Evolutionary conservation across 2,888 invertebrate species (phyloP).

Genomic region (Conistra vaccinii): DNA sequence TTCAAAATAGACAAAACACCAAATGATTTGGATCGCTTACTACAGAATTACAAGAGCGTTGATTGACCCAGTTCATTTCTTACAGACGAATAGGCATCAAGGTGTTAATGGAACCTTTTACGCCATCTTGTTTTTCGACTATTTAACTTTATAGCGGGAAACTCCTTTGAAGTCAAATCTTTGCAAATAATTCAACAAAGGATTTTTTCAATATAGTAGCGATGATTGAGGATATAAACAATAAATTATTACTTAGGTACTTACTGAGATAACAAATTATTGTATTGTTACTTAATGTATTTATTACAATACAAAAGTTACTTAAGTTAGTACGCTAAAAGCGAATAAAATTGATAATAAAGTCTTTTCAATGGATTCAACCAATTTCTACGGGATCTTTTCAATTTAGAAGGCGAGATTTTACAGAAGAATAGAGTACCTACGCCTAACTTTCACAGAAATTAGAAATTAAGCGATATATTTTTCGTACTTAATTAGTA

Average conservation of each 20-base stretch:
- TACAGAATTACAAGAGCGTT: constrained; percentile 41
- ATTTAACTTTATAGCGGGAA: constrained; percentile 14
- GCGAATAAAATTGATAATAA: constrained; percentile 50
- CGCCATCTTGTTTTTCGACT: constrained; percentile 23
- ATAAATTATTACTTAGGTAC: constrained; percentile 43
- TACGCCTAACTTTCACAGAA: constrained; percentile 4
- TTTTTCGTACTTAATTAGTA: background rate
- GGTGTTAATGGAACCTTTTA: constrained; percentile 44
- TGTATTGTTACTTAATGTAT: constrained; percentile 59
- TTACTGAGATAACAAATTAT: constrained; percentile 43
- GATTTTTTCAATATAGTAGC: constrained; percentile 30
- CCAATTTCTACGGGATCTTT: constrained; percentile 47
- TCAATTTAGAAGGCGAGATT: constrained; percentile 35
- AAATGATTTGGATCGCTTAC: constrained; percentile 42
- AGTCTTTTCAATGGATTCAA: constrained; percentile 47
- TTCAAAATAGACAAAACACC: constrained; percentile 43
- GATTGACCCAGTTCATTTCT: constrained; percentile 52
- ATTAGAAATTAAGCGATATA: background rate
- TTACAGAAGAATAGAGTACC: constrained; percentile 26
- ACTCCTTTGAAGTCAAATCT: constrained; percentile 9
- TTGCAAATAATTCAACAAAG: constrained; percentile 19
- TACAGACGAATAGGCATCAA: constrained; percentile 41
- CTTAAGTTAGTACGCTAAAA: constrained; percentile 38
- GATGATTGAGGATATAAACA: constrained; percentile 36
- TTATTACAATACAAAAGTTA: constrained; percentile 47